Conservation (phyloP, 2,113 vertebrate species). For the Pyxicephalus adspersus region DNA sequence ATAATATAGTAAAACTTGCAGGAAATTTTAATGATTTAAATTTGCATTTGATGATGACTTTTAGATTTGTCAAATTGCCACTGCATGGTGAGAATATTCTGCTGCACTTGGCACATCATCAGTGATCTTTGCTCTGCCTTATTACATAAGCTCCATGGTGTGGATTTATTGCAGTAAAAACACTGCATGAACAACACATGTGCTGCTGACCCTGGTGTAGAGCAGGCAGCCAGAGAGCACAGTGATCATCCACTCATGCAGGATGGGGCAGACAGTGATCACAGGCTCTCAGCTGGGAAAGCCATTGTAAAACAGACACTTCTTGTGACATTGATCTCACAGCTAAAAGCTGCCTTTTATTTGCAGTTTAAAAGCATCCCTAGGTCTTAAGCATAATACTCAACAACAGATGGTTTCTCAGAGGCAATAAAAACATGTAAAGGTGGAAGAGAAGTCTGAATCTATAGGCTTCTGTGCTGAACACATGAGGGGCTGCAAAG, state of each 20-base stretch:
- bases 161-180: neutral
- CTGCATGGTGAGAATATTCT: no score
- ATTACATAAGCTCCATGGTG: neutral
- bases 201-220: neutral
- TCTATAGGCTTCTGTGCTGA: neutral
- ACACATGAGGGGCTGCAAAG: neutral
- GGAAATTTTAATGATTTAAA: no score
- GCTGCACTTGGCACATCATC: no score
- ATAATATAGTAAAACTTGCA: no score
- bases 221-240: neutral
- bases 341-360: slow-evolving; percentile 39
- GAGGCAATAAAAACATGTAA: neutral
- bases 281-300: slow-evolving; percentile 36
- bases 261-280: slow-evolving; percentile 6
- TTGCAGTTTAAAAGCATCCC: slow-evolving; percentile 25
- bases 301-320: slow-evolving; percentile 25
- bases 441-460: neutral
- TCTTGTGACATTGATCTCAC: slow-evolving; percentile 42
- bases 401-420: slow-evolving; percentile 29
- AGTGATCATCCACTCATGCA: neutral
- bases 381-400: slow-evolving; percentile 33
- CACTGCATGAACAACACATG: neutral
- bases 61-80: no score
- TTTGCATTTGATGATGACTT: no score
- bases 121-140: no score